Base-by-base conservation (phyloP, 92 coral and sea anemone species). In the Zoanthus gigantus region DNA sequence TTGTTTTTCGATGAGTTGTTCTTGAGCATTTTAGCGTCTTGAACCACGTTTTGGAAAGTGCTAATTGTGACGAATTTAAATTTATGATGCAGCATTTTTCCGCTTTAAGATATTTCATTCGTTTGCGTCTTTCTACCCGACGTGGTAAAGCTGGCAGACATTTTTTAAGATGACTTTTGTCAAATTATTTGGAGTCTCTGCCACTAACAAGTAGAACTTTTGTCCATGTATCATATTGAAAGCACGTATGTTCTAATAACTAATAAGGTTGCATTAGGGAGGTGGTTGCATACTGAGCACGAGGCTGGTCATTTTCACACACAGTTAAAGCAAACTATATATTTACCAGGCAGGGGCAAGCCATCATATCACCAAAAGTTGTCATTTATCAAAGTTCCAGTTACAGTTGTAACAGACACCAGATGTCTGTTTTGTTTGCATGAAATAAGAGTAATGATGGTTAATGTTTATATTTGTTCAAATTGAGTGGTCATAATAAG, bases 251-350 rank as follows among this genome's bases (percentile, higher is more conserved):
- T 60, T 60, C 66, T 60, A 60, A 60, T 60, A 60, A 60, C 66
- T 60, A 60, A 60, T 60, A 60, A 60, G 66, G 66, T 60, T 60
- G 66, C 66, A 60, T 60, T 60, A 60, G 18, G 66, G 66, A 60
- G 66, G 66, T 60, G 66, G 66, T 60, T 60, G 66, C 66, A 60
- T 60, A 60, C 66, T 60, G 66, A 60, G 66, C 66, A 60, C 66
- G 66, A 60, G 66, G 66, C 66, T 60, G 66, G 66, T 60, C 66
- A 60, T 60, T 60, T 60, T 60, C 66, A 60, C 66, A 60, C 66
- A 60, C 66, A 60, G 66, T 60, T 60, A 60, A 60, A 60, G 66
- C 66, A 60, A 60, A 60, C 66, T 60, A 60, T 60, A 60, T 60
- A 60, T 60, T 60, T 60, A 60, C 66, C 66, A 60, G 66, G 66